phyloP scores from a whole-genome alignment of 2,888 invertebrate genomes.

The Bembecia ichneumoniformis region DNA sequence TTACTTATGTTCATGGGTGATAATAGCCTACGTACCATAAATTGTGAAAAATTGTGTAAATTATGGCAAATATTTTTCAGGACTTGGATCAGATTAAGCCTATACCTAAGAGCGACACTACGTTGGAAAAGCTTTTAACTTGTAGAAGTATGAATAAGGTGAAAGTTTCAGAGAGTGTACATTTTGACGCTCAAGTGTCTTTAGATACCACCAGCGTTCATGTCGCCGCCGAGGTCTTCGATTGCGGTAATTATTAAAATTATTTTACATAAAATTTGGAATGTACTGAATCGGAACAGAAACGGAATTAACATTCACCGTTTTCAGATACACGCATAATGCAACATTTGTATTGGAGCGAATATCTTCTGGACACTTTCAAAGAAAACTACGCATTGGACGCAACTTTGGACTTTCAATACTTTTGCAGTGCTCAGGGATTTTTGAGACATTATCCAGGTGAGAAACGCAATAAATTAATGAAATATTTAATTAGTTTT shows the following conservation, averaged over 20 bases:
- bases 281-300: too few species aligned
- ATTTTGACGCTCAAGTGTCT: conserved; percentile 45
- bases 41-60: not conserved
- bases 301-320: too few species aligned
- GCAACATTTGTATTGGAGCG: conserved; percentile 42
- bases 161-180: conserved; percentile 32
- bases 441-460: conserved; percentile 63
- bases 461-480: conserved; percentile 9
- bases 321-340: conserved; percentile 21
- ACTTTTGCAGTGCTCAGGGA: conserved; percentile 58
- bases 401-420: conserved; percentile 53
- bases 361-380: conserved; percentile 41
- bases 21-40: not conserved
- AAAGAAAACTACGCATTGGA: conserved; percentile 56
- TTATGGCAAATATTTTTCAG: conserved; percentile 19
- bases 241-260: conserved; percentile 40
- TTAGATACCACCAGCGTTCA: conserved; percentile 52
- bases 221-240: conserved; percentile 47
- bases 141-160: conserved; percentile 39
- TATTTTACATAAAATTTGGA: too few species aligned
- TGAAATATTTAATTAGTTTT: too few species aligned
- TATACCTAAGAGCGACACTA: conserved; percentile 13
- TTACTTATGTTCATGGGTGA: too few species aligned
- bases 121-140: conserved; percentile 26
- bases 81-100: conserved; percentile 36